Conservation (phyloP, 2,797 vertebrate species). For the Meriones psammophilus region DNA sequence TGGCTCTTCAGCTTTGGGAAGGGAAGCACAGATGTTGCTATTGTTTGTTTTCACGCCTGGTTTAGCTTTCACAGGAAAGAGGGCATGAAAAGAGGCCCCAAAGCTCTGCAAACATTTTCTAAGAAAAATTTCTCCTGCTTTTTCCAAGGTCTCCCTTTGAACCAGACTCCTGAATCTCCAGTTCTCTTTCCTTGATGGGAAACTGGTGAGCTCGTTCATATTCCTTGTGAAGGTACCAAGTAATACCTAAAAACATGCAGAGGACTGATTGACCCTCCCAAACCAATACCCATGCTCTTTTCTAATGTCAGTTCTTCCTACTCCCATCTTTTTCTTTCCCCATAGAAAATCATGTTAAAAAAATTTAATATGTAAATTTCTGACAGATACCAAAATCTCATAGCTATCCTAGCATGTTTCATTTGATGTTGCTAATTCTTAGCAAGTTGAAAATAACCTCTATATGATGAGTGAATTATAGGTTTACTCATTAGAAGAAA, state of each 20-base stretch:
- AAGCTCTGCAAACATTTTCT: background rate
- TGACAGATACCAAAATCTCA: background rate
- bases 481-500: slow-evolving; percentile 24
- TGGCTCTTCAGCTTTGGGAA: slow-evolving; percentile 17
- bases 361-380: slow-evolving; percentile 21
- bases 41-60: slow-evolving; percentile 23
- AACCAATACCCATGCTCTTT: background rate
- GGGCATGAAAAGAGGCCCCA: background rate
- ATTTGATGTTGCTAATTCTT: slow-evolving; percentile 41
- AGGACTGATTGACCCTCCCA: background rate
- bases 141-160: slow-evolving; percentile 27
- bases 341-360: slow-evolving; percentile 11
- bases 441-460: slow-evolving; percentile 21
- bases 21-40: slow-evolving; percentile 13
- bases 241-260: background rate
- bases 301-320: background rate
- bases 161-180: background rate
- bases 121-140: background rate
- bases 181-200: slow-evolving; percentile 16
- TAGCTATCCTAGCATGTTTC: background rate
- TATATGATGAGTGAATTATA: background rate
- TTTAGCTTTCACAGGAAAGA: slow-evolving; percentile 24
- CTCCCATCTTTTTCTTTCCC: background rate
- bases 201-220: slow-evolving; percentile 9
- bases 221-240: background rate